Evolutionary conservation across 2,797 vertebrate species (phyloP).

Genomic region (Micropoecilia bifurca): DNA sequence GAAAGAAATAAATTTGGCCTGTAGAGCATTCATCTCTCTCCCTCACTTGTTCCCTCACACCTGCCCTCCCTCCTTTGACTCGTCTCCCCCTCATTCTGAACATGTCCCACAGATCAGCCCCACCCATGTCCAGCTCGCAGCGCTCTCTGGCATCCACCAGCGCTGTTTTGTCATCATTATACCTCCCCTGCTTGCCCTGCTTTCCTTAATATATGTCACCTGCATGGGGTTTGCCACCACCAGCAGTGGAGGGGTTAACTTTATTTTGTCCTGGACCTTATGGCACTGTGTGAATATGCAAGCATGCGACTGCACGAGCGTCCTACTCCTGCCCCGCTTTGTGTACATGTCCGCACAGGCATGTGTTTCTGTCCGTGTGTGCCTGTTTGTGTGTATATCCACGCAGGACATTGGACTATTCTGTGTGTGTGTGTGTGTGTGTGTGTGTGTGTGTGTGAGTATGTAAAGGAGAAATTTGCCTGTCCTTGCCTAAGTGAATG

Average conservation of each 20-base stretch:
- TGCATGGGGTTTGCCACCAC: conserved; percentile 61
- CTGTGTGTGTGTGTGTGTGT: conserved; percentile 78
- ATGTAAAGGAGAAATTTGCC: conserved; percentile 99
- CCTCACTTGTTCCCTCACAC: conserved; percentile 21
- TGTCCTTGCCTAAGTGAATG: conserved; percentile 99
- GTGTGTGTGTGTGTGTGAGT: conserved; percentile 82
- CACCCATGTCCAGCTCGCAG: conserved; percentile 72
- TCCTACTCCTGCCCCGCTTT: conserved; percentile 45
- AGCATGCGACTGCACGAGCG: conserved; percentile 47
- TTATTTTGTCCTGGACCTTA: conserved; percentile 80
- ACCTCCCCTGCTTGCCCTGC: conserved; percentile 68
- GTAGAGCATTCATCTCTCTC: conserved; percentile 37
- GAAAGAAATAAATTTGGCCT: conserved; percentile 48
- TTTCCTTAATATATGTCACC: conserved; percentile 78
- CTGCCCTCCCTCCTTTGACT: conserved; percentile 24
- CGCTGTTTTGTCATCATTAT: conserved; percentile 81
- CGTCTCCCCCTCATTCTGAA: conserved; percentile 42
- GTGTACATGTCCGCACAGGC: conserved; percentile 70
- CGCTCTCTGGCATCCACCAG: conserved; percentile 59
- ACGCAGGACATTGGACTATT: conserved; percentile 55
- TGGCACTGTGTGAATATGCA: conserved; percentile 69
- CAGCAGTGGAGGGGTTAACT: conserved; percentile 88
- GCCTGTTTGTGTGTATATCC: conserved; percentile 65
- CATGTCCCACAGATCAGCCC: conserved; percentile 59
- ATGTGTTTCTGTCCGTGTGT: conserved; percentile 57